Base-by-base conservation (phyloP, 2,888 invertebrate genomes). In the Syrista parreyssii region DNA sequence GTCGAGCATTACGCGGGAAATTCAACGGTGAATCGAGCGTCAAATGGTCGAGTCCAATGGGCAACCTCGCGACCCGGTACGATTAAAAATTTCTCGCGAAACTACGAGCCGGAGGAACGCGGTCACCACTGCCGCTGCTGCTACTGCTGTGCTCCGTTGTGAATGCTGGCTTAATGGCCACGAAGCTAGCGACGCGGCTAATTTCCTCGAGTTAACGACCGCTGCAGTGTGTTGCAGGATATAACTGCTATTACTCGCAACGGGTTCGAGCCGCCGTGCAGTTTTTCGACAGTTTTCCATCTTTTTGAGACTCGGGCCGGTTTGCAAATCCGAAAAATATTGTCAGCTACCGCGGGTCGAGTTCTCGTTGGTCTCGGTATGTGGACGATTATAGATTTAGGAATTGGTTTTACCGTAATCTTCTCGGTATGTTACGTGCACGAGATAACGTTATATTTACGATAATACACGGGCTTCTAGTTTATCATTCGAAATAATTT, bases 131-230 rank as follows among this genome's bases (percentile, higher is more conserved):
- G 33, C 15, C 12, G 12, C 11, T 4, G 32, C 32, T 12, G 12
- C n/a, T 69, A 12, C 71, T 31, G 71, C 71, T 33, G 15, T 71
- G 3, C 11, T 71, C 23, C 71, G 33, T 32, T 33, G 32, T 31
- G 31, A 6, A 71, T 30, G 12, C 33, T 33, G 55, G 81, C 81
- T 79, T 85, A 85, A 85, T 85, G 84, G 84, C 82, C 82, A 82
- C 82, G 82, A 23, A 85, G 83, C 83, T 83, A 83, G 84, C 85
- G 82, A 83, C 84, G 83, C 82, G 83, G 84, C 79, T 84, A 84
- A 85, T 84, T 84, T 84, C 80, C 82, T 82, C 79, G 79, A 79
- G 74, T 79, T 81, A 81, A 82, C 81, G 81, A 80, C 80, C 80
- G 74, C 76, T 79, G 78, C 78, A 81, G 81, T 81, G 79, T 83